Percentiles rank a stretch among this genome's conserved stretches.
These are phyloP conservation scores for Aptenodytes patagonicus DNA, from an alignment of 2,113 vertebrate species.

Conservation along the genomic window DNA sequence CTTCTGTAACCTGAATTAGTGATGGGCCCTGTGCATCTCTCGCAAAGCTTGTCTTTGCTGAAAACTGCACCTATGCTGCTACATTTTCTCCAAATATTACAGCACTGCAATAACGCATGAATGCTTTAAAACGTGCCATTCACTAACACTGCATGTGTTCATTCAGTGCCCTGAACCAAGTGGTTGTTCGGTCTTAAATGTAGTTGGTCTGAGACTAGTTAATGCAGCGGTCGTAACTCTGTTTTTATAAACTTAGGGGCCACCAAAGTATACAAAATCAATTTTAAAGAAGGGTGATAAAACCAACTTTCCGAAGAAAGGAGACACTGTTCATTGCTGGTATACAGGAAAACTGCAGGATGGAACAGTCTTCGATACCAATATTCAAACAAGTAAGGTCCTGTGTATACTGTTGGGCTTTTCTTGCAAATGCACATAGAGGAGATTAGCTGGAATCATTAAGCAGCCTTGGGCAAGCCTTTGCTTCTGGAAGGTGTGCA, in stretches of 20 bases:
- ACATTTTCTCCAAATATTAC: fast-evolving
- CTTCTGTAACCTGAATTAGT: background rate
- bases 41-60: background rate
- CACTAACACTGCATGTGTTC: fast-evolving
- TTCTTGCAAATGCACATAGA: fast-evolving
- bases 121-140: fast-evolving
- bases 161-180: fast-evolving
- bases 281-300: conserved; percentile 95
- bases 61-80: fast-evolving
- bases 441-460: background rate
- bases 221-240: background rate
- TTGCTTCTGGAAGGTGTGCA: background rate
- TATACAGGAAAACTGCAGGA: conserved; percentile 92
- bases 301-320: conserved; percentile 93
- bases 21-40: fast-evolving
- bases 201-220: fast-evolving
- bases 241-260: conserved; percentile 74
- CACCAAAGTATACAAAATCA: conserved; percentile 88
- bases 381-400: conserved; percentile 83
- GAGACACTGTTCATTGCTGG: conserved; percentile 94
- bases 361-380: conserved; percentile 95
- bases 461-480: fast-evolving
- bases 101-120: fast-evolving
- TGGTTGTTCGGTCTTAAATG: fast-evolving
- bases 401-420: fast-evolving